phyloP scores from a whole-genome alignment of 2,888 invertebrate species.

The Epicampocera succincta region DNA sequence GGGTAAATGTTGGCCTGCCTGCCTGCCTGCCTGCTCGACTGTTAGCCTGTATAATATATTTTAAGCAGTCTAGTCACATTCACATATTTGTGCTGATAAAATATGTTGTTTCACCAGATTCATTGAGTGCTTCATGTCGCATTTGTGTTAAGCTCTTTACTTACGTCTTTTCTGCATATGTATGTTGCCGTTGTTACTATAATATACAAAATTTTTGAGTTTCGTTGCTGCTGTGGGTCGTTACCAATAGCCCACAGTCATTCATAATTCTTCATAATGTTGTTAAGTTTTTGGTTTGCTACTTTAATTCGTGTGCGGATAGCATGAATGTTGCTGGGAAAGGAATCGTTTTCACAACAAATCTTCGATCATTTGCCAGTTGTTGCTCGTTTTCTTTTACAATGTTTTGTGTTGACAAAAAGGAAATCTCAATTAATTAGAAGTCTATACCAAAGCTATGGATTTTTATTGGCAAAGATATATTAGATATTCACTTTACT shows the following conservation, averaged over 20 bases:
- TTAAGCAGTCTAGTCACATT: slow-evolving; percentile 61
- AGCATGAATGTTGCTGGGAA: slow-evolving; percentile 14
- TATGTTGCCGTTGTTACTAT: neutral
- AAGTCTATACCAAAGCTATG: neutral
- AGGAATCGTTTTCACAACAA: slow-evolving; percentile 27
- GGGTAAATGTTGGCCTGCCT: slow-evolving; percentile 33
- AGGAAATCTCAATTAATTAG: neutral
- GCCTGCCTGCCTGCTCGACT: neutral
- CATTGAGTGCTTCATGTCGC: slow-evolving; percentile 72
- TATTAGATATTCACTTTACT: too few species aligned
- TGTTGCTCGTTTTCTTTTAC: neutral
- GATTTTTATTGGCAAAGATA: too few species aligned
- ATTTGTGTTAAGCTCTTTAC: slow-evolving; percentile 53
- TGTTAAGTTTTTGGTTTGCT: slow-evolving; percentile 4
- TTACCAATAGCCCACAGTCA: slow-evolving; percentile 71
- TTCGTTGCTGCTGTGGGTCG: slow-evolving; percentile 39
- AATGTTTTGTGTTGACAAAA: neutral
- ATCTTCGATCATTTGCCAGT: slow-evolving; percentile 25
- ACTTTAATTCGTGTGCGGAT: neutral
- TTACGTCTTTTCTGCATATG: slow-evolving; percentile 34
- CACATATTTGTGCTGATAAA: slow-evolving; percentile 71
- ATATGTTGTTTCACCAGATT: slow-evolving; percentile 72
- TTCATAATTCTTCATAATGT: slow-evolving; percentile 69
- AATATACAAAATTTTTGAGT: slow-evolving; percentile 1
- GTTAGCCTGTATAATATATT: slow-evolving; percentile 29